These are phyloP conservation scores for Melanotaenia nigrans DNA, from an alignment of 2,797 vertebrate genomes.

Conservation along the genomic window DNA sequence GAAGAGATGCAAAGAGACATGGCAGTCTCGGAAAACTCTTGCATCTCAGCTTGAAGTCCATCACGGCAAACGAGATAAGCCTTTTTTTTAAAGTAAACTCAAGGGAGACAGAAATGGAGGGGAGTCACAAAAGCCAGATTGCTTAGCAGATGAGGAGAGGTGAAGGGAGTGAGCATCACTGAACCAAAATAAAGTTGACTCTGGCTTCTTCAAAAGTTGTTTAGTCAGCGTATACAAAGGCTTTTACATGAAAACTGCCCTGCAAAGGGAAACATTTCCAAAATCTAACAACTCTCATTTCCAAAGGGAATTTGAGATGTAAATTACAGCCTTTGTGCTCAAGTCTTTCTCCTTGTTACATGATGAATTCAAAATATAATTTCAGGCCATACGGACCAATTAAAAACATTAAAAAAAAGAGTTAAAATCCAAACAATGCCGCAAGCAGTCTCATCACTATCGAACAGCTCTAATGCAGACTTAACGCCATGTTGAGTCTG, in stretches of 20 bases:
- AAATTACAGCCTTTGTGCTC: background rate
- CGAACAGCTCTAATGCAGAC: slow-evolving; percentile 61
- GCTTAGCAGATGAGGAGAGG: slow-evolving; percentile 47
- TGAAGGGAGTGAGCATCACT: slow-evolving; percentile 39
- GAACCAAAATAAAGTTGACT: slow-evolving; percentile 35
- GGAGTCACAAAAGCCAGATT: slow-evolving; percentile 27
- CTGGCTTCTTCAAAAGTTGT: slow-evolving; percentile 29
- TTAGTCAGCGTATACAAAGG: slow-evolving; percentile 38
- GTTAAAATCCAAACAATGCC: slow-evolving; percentile 8
- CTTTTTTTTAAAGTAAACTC: slow-evolving; percentile 43
- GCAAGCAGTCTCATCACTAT: slow-evolving; percentile 12
- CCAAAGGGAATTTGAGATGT: slow-evolving; percentile 8
- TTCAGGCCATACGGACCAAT: background rate
- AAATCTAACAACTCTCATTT: slow-evolving; percentile 1
- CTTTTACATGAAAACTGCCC: slow-evolving; percentile 11
- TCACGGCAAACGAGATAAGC: slow-evolving; percentile 47
- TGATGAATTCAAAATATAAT: slow-evolving; percentile 1
- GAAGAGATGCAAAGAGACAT: slow-evolving; percentile 37
- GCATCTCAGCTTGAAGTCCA: slow-evolving; percentile 67
- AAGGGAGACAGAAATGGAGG: slow-evolving; percentile 15
- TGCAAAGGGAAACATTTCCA: slow-evolving; percentile 16
- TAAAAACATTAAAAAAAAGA: background rate
- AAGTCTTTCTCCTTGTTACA: background rate
- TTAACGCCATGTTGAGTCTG: slow-evolving; percentile 44
- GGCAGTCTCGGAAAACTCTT: slow-evolving; percentile 46